phyloP scores from a whole-genome alignment of 2,888 invertebrate species.

The Geotrupes spiniger region DNA sequence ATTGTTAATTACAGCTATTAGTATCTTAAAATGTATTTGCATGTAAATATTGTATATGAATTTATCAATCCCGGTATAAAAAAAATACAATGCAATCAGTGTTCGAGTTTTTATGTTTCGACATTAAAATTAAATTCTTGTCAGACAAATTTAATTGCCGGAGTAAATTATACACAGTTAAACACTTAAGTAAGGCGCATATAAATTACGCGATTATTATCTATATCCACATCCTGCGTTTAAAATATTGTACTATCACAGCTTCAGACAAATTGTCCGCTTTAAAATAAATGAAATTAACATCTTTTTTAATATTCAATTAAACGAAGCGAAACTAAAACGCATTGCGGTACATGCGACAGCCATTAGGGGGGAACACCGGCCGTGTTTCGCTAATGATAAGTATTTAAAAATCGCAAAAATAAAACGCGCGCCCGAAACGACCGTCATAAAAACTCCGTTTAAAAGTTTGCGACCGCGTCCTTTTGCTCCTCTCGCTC shows the following conservation, averaged over 20 bases:
- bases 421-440: slow-evolving; percentile 23
- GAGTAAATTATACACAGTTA: slow-evolving; percentile 20
- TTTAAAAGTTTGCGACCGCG: slow-evolving; percentile 21
- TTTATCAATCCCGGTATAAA: too few relatives aligned
- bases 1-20: too few relatives aligned
- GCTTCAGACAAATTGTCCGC: slow-evolving; percentile 19
- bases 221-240: slow-evolving; percentile 21
- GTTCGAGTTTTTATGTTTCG: slow-evolving; percentile 5
- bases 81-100: too few relatives aligned
- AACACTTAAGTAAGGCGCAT: slow-evolving; percentile 18
- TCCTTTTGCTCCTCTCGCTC: slow-evolving; percentile 3
- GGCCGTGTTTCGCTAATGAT: slow-evolving; percentile 4
- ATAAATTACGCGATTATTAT: slow-evolving; percentile 23
- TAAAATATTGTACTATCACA: slow-evolving; percentile 19
- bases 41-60: too few relatives aligned
- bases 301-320: slow-evolving; percentile 15
- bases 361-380: slow-evolving; percentile 10
- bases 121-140: slow-evolving; percentile 14
- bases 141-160: slow-evolving; percentile 20
- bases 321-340: slow-evolving; percentile 13
- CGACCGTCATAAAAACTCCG: slow-evolving; percentile 23
- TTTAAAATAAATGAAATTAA: slow-evolving; percentile 16
- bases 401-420: slow-evolving; percentile 22
- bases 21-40: too few relatives aligned
- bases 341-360: slow-evolving; percentile 7